A percentile compares a stretch with the other conserved stretches of the same genome.
These are phyloP conservation scores for Drosophila prostipennis DNA, from an alignment of 2,888 invertebrate genomes.

Conservation along the genomic window DNA sequence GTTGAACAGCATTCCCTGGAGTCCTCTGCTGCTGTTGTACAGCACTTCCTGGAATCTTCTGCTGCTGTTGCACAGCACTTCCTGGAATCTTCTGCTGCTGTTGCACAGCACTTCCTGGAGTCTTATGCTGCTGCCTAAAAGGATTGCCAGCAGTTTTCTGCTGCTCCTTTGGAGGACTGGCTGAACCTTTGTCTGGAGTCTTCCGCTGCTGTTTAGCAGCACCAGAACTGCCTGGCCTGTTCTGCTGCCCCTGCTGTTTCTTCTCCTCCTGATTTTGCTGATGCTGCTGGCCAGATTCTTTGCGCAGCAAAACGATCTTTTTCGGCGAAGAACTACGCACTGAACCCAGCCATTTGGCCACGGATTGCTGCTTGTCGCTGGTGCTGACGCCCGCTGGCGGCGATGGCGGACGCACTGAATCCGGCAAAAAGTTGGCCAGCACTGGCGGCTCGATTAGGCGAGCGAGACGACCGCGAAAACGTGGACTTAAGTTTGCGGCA, in stretches of 20 bases:
- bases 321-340: constrained; percentile 12
- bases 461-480: not conserved
- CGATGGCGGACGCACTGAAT: not conserved
- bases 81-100: not conserved
- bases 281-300: not conserved
- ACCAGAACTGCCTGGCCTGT: not conserved
- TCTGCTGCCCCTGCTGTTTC: not conserved
- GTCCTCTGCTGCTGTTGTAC: not conserved
- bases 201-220: not conserved
- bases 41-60: not conserved
- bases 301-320: not conserved
- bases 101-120: not conserved
- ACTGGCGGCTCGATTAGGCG: constrained; percentile 2
- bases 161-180: not conserved
- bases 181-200: not conserved
- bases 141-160: not conserved
- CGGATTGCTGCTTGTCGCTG: constrained; percentile 17
- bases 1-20: not conserved
- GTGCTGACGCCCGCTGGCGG: too few relatives aligned
- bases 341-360: constrained; percentile 51
- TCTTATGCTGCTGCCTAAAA: not conserved
- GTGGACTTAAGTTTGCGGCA: too few relatives aligned
- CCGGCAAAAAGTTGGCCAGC: constrained; percentile 22
- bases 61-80: not conserved
- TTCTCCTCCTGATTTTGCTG: not conserved